Evolutionary conservation across 2,113 vertebrate genomes (phyloP).

Genomic region (Hippotragus niger): DNA sequence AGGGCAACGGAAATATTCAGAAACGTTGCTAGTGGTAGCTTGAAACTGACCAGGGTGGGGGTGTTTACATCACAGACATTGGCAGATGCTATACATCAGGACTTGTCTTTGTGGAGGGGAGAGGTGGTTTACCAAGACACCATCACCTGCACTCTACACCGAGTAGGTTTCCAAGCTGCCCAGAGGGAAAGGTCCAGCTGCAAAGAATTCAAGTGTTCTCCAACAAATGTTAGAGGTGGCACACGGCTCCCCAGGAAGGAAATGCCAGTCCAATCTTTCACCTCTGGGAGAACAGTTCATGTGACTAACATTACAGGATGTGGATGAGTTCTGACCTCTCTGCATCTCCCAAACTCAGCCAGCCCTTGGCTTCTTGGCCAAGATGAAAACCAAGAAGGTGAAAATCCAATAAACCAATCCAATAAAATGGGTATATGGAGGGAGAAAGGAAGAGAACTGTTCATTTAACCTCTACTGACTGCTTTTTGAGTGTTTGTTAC

Average conservation of each 20-base stretch:
- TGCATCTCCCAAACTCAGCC: background rate
- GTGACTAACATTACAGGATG: background rate
- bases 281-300: background rate
- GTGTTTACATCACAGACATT: background rate
- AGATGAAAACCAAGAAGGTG: background rate
- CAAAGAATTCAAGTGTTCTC: background rate
- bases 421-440: background rate
- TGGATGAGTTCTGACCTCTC: background rate
- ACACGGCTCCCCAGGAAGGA: background rate
- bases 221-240: too few species aligned
- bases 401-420: background rate
- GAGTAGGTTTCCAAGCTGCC: background rate
- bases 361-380: background rate
- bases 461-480: background rate
- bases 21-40: background rate
- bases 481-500: background rate
- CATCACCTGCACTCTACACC: fast-evolving
- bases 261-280: background rate
- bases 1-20: background rate
- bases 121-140: background rate
- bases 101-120: background rate
- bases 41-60: background rate
- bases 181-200: background rate
- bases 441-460: background rate
- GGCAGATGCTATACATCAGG: background rate